Evolutionary conservation across 2,888 invertebrate genomes (phyloP).

Genomic region (Cheilosia vernalis): DNA sequence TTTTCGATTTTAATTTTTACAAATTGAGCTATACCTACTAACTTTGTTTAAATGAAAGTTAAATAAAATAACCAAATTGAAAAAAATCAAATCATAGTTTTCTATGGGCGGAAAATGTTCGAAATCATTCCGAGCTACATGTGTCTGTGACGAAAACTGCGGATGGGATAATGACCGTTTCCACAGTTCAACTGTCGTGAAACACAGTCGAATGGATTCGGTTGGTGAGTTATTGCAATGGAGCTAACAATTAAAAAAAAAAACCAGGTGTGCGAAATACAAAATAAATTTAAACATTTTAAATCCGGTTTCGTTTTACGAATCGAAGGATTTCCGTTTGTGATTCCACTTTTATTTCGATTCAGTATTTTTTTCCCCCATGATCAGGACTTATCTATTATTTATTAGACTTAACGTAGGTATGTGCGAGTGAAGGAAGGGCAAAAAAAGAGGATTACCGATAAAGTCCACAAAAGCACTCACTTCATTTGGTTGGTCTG

Average conservation of each 20-base stretch:
- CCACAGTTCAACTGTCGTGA: too few relatives aligned
- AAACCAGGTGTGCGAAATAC: neutral
- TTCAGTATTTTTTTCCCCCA: slow-evolving; percentile 3
- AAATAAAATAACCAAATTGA: slow-evolving; percentile 15
- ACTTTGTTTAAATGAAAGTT: slow-evolving; percentile 34
- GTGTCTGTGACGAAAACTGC: too few relatives aligned
- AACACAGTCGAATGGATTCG: too few relatives aligned
- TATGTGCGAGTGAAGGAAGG: neutral
- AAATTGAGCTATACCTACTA: slow-evolving; percentile 74
- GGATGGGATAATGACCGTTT: too few relatives aligned
- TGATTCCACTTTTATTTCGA: slow-evolving; percentile 33
- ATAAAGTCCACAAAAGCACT: slow-evolving; percentile 38
- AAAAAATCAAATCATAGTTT: slow-evolving; percentile 5
- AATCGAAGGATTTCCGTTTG: slow-evolving; percentile 30
- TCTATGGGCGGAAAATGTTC: slow-evolving; percentile 16
- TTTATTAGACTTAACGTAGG: slow-evolving; percentile 49
- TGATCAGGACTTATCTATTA: slow-evolving; percentile 56
- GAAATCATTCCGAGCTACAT: too few relatives aligned
- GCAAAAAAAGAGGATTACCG: slow-evolving; percentile 29
- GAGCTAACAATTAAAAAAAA: neutral
- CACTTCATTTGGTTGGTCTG: slow-evolving; percentile 8
- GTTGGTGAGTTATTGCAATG: neutral
- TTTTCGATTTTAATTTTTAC: slow-evolving; percentile 64
- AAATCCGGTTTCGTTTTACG: slow-evolving; percentile 3
- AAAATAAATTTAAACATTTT: slow-evolving; percentile 30